Conservation (phyloP, 2,797 vertebrate species). For the Paramormyrops hopkinsi region DNA sequence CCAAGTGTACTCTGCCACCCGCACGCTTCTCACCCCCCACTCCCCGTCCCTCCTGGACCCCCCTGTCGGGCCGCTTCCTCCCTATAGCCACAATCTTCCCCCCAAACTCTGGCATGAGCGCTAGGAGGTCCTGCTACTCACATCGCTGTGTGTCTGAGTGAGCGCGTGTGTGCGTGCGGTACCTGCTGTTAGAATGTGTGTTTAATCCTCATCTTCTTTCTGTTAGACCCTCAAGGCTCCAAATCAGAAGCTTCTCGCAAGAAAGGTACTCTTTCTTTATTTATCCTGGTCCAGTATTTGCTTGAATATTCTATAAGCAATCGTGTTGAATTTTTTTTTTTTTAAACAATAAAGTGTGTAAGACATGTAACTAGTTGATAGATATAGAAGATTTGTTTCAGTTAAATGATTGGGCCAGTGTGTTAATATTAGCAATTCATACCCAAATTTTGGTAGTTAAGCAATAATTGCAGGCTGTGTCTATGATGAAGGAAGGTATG, state of each 20-base stretch:
- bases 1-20: conserved; percentile 69
- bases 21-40: conserved; percentile 42
- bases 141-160: conserved; percentile 49
- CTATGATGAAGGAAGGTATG: neutral
- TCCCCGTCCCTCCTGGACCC: conserved; percentile 43
- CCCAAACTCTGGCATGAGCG: conserved; percentile 63
- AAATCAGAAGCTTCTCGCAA: conserved; percentile 77
- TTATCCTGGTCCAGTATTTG: conserved; percentile 40
- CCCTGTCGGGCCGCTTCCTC: conserved; percentile 58
- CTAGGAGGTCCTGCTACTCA: conserved; percentile 55
- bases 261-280: conserved; percentile 70
- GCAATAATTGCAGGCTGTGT: neutral
- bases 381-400: neutral
- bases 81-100: conserved; percentile 56
- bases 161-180: neutral
- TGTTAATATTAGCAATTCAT: neutral
- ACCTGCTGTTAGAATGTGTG: conserved; percentile 66
- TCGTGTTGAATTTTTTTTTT: neutral
- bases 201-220: conserved; percentile 78
- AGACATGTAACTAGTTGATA: neutral
- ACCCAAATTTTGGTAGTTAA: neutral
- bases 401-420: neutral
- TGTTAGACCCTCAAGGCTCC: conserved; percentile 76
- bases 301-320: conserved; percentile 11
- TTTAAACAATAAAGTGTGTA: neutral